Evolutionary conservation across 2,888 invertebrate species (phyloP).

Genomic region (Steinernema scapterisci): DNA sequence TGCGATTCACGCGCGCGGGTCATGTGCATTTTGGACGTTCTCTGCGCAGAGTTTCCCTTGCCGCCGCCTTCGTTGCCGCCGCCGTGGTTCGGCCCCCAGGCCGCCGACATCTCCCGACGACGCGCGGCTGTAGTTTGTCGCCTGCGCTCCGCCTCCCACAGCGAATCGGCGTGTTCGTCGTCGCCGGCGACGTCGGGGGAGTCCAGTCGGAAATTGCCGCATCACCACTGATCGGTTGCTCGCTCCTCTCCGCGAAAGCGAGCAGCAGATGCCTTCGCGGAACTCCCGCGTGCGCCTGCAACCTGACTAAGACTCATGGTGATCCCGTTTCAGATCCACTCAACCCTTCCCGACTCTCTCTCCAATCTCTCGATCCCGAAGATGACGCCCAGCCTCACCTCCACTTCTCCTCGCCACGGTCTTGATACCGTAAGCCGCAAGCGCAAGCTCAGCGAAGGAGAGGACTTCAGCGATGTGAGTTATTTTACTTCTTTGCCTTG

Average conservation of each 20-base stretch:
- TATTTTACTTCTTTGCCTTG: neutral
- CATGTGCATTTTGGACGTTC: slow-evolving; percentile 23
- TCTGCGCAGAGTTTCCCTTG: slow-evolving; percentile 5
- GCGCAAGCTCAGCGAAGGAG: slow-evolving; percentile 18
- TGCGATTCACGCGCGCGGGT: slow-evolving; percentile 30
- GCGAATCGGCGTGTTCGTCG: neutral
- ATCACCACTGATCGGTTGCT: slow-evolving; percentile 19
- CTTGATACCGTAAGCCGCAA: slow-evolving; percentile 1
- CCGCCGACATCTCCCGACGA: slow-evolving; percentile 6
- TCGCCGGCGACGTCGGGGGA: neutral
- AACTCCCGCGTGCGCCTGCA: too few relatives aligned
- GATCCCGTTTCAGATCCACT: neutral
- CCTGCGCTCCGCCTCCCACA: neutral
- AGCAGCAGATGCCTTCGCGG: neutral
- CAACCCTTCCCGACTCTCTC: neutral
- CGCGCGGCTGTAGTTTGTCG: slow-evolving; percentile 28
- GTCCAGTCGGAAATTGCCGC: slow-evolving; percentile 29
- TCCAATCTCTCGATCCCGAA: neutral
- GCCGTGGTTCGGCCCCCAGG: slow-evolving; percentile 5
- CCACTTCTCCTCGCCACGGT: neutral
- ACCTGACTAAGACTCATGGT: too few relatives aligned
- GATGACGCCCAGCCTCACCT: neutral
- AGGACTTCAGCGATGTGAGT: slow-evolving; percentile 27
- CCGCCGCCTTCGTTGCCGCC: neutral
- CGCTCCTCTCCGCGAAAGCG: neutral